phyloP scores from a whole-genome alignment of 2,113 vertebrate species.

The Myrmophylax atrothorax region DNA sequence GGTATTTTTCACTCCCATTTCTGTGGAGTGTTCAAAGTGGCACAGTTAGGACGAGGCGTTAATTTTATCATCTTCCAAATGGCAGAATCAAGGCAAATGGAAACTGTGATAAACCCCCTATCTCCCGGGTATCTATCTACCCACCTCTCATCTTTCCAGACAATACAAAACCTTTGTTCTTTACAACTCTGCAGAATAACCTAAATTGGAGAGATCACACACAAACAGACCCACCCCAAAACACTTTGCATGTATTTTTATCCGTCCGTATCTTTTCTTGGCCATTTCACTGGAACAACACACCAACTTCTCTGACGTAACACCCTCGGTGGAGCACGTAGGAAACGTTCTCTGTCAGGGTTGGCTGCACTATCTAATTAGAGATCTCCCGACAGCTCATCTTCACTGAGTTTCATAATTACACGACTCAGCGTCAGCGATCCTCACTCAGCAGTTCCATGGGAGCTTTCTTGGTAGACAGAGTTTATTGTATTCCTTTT shows the following conservation, averaged over 20 bases:
- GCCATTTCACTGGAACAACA: background rate
- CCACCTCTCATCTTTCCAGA: background rate
- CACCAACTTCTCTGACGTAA: background rate
- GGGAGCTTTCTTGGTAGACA: background rate
- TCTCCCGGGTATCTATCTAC: background rate
- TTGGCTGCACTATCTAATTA: background rate
- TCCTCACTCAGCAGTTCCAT: slow-evolving; percentile 28
- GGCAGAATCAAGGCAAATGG: background rate
- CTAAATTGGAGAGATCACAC: background rate
- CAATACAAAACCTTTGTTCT: background rate
- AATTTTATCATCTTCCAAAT: background rate
- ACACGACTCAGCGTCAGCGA: rapidly evolving
- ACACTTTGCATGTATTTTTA: background rate
- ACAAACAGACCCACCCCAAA: background rate
- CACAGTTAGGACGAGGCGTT: background rate
- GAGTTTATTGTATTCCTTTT: background rate
- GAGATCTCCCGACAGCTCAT: background rate
- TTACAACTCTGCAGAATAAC: background rate
- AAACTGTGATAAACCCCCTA: background rate
- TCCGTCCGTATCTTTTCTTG: background rate
- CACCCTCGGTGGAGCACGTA: rapidly evolving
- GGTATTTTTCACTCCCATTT: background rate
- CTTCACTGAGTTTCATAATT: slow-evolving; percentile 25
- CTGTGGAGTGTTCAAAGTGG: background rate
- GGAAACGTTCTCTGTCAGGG: background rate